These are phyloP conservation scores for Propithecus deckenii DNA, from an alignment of 2,797 vertebrate genomes.

Conservation along the genomic window DNA sequence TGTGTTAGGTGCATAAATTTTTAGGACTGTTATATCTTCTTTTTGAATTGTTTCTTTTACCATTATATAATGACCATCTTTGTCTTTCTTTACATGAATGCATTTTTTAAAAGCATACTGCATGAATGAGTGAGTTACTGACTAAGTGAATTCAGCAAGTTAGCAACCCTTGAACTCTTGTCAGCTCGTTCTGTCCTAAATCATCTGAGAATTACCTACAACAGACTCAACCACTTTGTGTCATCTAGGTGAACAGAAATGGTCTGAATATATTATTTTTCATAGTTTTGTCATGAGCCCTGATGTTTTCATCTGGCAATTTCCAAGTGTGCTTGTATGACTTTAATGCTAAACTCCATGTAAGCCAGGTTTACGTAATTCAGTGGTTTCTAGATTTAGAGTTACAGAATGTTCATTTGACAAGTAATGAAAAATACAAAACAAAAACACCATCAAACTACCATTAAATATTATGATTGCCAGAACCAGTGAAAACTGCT, in stretches of 20 bases:
- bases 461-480: neutral
- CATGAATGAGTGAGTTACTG: neutral
- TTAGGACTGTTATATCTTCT: no score
- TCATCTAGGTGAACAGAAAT: neutral
- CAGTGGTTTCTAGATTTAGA: neutral
- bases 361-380: neutral
- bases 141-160: neutral
- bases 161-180: neutral
- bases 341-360: neutral
- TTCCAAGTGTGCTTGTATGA: neutral
- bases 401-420: neutral
- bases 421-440: neutral
- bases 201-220: neutral
- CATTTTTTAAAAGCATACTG: neutral
- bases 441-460: neutral
- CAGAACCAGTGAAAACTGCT: neutral
- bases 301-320: neutral
- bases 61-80: no score
- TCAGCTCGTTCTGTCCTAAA: neutral
- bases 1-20: no score
- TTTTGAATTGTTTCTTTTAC: no score
- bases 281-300: neutral
- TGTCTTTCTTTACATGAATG: no score
- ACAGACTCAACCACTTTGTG: neutral
- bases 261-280: neutral